Percentiles rank a stretch among this genome's conserved stretches.
Evolutionary conservation across 2,888 invertebrate species (phyloP).

Genomic region (Neoitamus cyanurus): DNA sequence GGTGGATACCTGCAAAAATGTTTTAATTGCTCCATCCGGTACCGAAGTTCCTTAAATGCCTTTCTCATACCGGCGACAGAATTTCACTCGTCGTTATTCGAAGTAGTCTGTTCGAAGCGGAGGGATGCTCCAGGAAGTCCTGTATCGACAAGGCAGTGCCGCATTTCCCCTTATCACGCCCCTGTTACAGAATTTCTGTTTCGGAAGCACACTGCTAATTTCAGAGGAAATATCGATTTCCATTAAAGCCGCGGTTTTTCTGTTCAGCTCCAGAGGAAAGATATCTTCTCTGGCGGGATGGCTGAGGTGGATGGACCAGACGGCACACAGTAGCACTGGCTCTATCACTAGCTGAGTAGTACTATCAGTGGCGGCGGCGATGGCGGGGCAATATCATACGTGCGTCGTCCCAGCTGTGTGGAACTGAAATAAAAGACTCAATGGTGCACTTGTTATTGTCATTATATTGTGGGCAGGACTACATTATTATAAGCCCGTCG

Average conservation of each 20-base stretch:
- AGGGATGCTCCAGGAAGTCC: neutral
- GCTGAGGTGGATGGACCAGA: neutral
- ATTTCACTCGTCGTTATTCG: neutral
- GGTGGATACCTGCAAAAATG: neutral
- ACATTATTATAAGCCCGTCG: neutral
- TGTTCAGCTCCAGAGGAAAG: neutral
- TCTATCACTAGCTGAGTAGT: neutral
- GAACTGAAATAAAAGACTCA: neutral
- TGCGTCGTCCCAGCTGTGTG: neutral
- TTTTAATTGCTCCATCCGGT: neutral
- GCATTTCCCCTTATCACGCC: neutral
- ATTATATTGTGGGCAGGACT: neutral
- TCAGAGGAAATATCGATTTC: neutral
- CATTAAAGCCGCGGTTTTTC: neutral
- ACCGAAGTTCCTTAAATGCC: neutral
- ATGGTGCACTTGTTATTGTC: constrained; percentile 5
- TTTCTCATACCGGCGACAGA: neutral
- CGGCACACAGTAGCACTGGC: neutral
- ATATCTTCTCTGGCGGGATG: neutral
- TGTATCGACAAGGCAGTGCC: neutral
- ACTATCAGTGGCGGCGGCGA: neutral
- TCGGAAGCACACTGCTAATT: neutral
- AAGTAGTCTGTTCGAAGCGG: neutral
- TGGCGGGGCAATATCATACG: neutral
- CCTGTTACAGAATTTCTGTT: neutral